These are phyloP conservation scores for Sinocyclocheilus anophthalmus DNA, from an alignment of 2,113 vertebrate species.

Conservation along the genomic window DNA sequence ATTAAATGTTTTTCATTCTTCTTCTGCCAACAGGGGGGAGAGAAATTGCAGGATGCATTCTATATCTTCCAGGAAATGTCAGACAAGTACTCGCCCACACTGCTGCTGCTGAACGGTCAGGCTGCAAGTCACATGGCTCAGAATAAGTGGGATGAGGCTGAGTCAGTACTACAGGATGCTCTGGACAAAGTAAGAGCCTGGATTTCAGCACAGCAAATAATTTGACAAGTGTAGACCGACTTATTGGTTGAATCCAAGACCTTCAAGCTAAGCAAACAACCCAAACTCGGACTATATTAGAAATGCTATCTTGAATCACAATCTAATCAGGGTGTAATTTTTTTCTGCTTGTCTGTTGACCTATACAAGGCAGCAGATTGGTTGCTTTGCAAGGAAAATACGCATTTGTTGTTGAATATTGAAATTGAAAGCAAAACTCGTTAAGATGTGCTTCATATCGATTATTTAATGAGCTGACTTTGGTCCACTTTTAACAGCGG, in stretches of 20 bases:
- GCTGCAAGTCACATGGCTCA: constrained; percentile 91
- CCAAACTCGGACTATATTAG: neutral
- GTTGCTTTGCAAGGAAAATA: neutral
- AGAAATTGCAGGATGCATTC: constrained; percentile 94
- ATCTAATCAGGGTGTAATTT: neutral
- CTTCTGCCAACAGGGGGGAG: constrained; percentile 81
- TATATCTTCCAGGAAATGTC: constrained; percentile 99
- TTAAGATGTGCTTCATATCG: neutral
- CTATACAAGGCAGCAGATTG: neutral
- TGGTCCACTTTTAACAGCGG: neutral
- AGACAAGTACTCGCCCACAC: constrained; percentile 88
- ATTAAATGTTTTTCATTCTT: neutral
- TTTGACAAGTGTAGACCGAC: neutral
- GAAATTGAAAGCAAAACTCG: neutral
- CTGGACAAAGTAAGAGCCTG: constrained; percentile 80
- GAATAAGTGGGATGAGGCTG: constrained; percentile 93
- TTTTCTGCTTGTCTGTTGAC: neutral
- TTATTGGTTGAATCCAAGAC: neutral
- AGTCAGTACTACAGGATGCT: constrained; percentile 88
- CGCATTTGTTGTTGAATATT: neutral
- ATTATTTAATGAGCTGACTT: neutral
- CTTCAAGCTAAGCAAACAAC: neutral
- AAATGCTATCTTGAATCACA: neutral
- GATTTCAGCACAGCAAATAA: neutral
- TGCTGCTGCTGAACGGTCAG: constrained; percentile 91